Base-by-base conservation (phyloP, 2,797 vertebrate species). In the Helicolenus hilgendorfi region DNA sequence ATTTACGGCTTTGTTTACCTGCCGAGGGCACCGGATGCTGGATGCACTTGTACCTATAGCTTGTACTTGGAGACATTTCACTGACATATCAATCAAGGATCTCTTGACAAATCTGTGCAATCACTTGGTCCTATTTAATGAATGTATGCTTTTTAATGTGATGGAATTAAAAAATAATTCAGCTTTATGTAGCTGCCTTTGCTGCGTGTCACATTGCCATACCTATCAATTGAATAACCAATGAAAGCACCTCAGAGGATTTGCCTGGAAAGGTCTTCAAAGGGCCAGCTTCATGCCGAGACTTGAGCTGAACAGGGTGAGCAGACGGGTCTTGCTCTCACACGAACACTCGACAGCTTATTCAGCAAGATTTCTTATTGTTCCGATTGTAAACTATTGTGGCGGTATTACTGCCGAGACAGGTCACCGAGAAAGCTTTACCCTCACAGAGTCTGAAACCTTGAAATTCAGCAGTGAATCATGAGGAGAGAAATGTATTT, bases 1-100 rank as follows among this genome's bases (percentile, higher is more conserved):
- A 82, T 63, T 76, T 81, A 85, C 53, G 11, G 72, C 79, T 84
- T 84, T 87, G 72, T 92, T 91, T 87, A 81, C 83, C 87, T 89
- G 80, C 80, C 20, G 70, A 82, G 59, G 79, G 56, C 81, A 41
- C 29, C 36, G 60, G 69, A 27, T 53, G 49, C 73, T 33, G 20
- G 29, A 62, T 38, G 29, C 67, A 63, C 45, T 55, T 2, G 2
- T 72, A 45, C 15, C 14, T 13, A 49, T 49, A 20, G n/a, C 70
- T 72, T 60, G 11, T 22, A 76, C 69, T 81, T 65, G 9, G 14
- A 81, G 24, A 69, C 22, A 60, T 65, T 72, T 80, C 35, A 33
- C 22, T 3, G 29, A 45, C 15, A 29, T 31, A 80, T 81, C 15
- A 74, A 65, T 65, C 45, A 77, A 62, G n/a, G 62, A 45, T 14